phyloP scores from a whole-genome alignment of 2,113 vertebrate species.

The Platycercus adscitus region DNA sequence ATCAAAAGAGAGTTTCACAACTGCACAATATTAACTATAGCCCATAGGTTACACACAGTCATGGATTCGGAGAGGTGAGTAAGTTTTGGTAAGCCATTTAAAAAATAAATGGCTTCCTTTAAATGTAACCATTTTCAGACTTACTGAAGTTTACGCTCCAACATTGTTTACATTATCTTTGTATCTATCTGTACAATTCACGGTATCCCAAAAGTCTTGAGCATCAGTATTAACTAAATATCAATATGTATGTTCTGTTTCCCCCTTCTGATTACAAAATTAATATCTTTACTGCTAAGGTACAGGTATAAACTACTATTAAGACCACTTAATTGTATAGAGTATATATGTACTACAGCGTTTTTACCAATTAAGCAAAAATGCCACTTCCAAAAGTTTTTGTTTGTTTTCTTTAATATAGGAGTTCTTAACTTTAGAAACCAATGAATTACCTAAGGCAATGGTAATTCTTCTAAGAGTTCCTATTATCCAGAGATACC shows the following conservation, averaged over 20 bases:
- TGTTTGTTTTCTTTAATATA: not conserved
- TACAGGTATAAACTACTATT: not conserved
- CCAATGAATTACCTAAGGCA: not conserved
- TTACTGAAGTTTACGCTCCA: not conserved
- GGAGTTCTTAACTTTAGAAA: not conserved
- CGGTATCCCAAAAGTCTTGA: not conserved
- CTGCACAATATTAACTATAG: slow-evolving; percentile 68
- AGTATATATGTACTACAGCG: not conserved
- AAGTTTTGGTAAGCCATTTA: not conserved
- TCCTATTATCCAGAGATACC: not conserved
- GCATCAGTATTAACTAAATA: not conserved
- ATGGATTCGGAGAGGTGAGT: slow-evolving; percentile 69
- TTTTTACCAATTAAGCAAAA: not conserved
- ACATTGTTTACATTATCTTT: not conserved
- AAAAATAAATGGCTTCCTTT: not conserved
- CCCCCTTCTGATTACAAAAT: not conserved
- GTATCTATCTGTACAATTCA: not conserved
- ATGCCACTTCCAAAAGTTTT: not conserved
- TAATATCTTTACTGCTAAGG: not conserved
- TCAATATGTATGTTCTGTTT: not conserved
- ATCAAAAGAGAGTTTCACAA: slow-evolving; percentile 66
- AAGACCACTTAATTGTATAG: not conserved
- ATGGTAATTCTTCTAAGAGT: not conserved
- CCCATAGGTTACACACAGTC: slow-evolving; percentile 62
- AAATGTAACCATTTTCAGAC: not conserved